Evolutionary conservation across 53 echinoderm and acorn worm species (phyloP).

Genomic region (Apostichopus leukothele): DNA sequence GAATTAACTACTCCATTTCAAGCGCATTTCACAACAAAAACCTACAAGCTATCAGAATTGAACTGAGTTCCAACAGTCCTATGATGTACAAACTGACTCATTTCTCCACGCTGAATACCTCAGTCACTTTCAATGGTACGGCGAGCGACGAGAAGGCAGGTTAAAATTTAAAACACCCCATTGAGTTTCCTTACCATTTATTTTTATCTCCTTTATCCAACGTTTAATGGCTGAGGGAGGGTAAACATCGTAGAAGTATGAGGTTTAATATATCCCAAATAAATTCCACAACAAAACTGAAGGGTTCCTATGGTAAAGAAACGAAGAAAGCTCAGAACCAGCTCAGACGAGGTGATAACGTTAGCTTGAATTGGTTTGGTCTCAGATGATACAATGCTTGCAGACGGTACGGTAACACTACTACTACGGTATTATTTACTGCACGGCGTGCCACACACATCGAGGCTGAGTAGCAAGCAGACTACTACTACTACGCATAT

Average conservation of each 20-base stretch:
- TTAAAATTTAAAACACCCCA: constrained; percentile 9
- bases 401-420: not conserved
- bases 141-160: not conserved
- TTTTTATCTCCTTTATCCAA: constrained; percentile 3
- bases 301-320: not conserved
- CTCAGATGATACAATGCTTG: constrained; percentile 9
- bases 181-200: constrained; percentile 2
- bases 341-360: not conserved
- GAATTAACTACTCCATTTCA: not conserved
- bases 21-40: not conserved
- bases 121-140: constrained; percentile 7
- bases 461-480: too few relatives aligned
- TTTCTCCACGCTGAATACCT: constrained; percentile 5
- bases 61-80: constrained; percentile 4
- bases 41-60: not conserved
- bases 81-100: constrained; percentile 6
- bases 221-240: constrained; percentile 2
- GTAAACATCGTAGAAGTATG: not conserved
- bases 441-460: too few relatives aligned
- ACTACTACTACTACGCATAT: too few relatives aligned
- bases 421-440: too few relatives aligned
- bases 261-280: constrained; percentile 14
- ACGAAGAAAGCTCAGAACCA: constrained; percentile 2
- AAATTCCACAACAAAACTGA: constrained; percentile 18
- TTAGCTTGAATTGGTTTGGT: constrained; percentile 10